Conservation (phyloP, 2,888 invertebrate species). For the Parelbella ahira region DNA sequence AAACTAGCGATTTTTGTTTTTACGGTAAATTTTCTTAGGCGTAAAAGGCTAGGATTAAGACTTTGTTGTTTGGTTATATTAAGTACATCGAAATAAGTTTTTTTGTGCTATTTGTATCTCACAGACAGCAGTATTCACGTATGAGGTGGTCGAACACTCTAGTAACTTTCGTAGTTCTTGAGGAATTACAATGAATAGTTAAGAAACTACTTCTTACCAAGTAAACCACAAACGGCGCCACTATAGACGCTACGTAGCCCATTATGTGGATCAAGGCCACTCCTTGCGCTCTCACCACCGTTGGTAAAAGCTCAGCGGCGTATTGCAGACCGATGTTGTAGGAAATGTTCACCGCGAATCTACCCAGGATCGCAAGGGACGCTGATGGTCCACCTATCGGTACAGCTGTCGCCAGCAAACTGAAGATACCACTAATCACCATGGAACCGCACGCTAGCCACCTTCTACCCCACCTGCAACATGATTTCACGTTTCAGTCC, state of each 20-base stretch:
- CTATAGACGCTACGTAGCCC: conserved; percentile 91
- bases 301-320: conserved; percentile 92
- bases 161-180: too few species aligned
- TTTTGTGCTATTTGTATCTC: too few species aligned
- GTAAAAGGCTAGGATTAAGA: too few species aligned
- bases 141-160: too few species aligned
- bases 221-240: conserved; percentile 92
- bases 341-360: conserved; percentile 93
- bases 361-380: conserved; percentile 88
- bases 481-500: too few species aligned
- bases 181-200: not conserved
- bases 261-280: conserved; percentile 92
- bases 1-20: too few species aligned
- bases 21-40: too few species aligned
- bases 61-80: too few species aligned
- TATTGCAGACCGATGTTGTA: conserved; percentile 95
- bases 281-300: conserved; percentile 92
- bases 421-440: conserved; percentile 89
- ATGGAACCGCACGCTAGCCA: conserved; percentile 92
- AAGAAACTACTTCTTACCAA: conserved; percentile 75
- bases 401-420: conserved; percentile 87
- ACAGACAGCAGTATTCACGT: too few species aligned
- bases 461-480: conserved; percentile 89
- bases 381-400: conserved; percentile 88
- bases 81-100: too few species aligned